phyloP scores from a whole-genome alignment of 2,888 invertebrate genomes.

The Melipona bicolor region DNA sequence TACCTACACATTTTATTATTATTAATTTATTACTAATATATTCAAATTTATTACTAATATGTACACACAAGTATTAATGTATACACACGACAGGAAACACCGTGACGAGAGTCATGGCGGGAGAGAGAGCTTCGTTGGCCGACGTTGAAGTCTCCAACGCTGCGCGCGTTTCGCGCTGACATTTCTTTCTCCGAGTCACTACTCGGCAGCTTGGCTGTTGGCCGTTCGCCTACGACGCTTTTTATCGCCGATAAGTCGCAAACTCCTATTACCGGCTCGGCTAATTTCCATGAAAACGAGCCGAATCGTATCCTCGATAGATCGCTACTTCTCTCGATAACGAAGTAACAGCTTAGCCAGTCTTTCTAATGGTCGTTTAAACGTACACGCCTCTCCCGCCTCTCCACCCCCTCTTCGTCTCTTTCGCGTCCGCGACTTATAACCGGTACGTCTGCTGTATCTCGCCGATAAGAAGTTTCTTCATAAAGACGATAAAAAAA shows the following conservation, averaged over 20 bases:
- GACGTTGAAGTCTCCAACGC: conserved; percentile 68
- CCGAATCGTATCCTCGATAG: conserved; percentile 40
- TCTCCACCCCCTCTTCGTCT: too few species aligned
- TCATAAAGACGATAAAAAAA: too few species aligned
- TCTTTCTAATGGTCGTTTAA: conserved; percentile 2
- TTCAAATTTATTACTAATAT: too few species aligned
- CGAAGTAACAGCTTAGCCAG: conserved; percentile 41
- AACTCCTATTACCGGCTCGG: conserved; percentile 57
- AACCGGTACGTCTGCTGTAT: too few species aligned
- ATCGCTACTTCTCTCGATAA: conserved; percentile 25
- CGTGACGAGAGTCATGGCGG: background rate
- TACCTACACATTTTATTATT: too few species aligned
- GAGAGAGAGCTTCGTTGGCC: conserved; percentile 38
- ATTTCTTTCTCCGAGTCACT: conserved; percentile 43
- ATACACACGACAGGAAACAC: background rate
- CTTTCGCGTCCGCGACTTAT: too few species aligned
- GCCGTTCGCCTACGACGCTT: conserved; percentile 24
- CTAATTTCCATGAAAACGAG: conserved; percentile 52
- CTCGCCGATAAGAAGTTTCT: too few species aligned
- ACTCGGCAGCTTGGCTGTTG: conserved; percentile 7
- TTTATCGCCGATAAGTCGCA: conserved; percentile 43
- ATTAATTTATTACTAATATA: too few species aligned
- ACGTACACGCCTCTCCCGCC: too few species aligned
- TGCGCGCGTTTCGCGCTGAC: conserved; percentile 37
- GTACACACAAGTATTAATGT: too few species aligned